These are phyloP conservation scores for Scomberomorus guttatus DNA, from an alignment of 2,797 vertebrate species.

Conservation along the genomic window DNA sequence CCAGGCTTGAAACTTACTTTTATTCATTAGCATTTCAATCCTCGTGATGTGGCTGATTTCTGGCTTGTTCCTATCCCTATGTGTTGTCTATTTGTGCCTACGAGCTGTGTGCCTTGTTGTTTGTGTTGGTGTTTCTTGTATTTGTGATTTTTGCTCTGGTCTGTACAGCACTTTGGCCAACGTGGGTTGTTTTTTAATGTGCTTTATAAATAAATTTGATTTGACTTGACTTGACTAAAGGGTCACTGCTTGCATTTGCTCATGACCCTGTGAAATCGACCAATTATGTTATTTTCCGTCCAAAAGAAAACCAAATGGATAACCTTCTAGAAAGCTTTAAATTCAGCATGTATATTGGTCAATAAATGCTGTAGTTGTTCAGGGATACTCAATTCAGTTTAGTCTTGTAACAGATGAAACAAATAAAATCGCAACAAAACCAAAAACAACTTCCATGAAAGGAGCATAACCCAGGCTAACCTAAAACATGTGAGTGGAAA, in stretches of 20 bases:
- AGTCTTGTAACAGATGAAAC: conserved; percentile 16
- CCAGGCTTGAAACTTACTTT: no score
- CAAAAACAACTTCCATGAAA: conserved; percentile 17
- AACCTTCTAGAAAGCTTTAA: background rate
- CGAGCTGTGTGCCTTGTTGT: no score
- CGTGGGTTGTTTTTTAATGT: no score
- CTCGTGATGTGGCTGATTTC: no score
- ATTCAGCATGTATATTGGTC: conserved; percentile 15
- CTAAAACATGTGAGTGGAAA: background rate
- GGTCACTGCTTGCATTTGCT: conserved; percentile 18
- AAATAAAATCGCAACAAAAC: background rate
- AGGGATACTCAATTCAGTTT: background rate
- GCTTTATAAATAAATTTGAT: no score
- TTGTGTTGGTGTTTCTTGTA: no score
- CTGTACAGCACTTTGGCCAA: no score
- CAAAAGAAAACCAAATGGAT: conserved; percentile 14
- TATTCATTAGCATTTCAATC: no score
- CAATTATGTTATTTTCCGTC: conserved; percentile 11
- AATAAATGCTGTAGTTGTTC: conserved; percentile 2
- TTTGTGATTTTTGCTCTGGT: no score
- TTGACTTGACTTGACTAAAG: background rate
- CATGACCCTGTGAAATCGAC: conserved; percentile 23
- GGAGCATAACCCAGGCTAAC: background rate
- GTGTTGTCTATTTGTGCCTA: no score
- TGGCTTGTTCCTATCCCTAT: no score